Evolutionary conservation across 2,888 invertebrate species (phyloP).

Genomic region (Mythimna albipuncta): DNA sequence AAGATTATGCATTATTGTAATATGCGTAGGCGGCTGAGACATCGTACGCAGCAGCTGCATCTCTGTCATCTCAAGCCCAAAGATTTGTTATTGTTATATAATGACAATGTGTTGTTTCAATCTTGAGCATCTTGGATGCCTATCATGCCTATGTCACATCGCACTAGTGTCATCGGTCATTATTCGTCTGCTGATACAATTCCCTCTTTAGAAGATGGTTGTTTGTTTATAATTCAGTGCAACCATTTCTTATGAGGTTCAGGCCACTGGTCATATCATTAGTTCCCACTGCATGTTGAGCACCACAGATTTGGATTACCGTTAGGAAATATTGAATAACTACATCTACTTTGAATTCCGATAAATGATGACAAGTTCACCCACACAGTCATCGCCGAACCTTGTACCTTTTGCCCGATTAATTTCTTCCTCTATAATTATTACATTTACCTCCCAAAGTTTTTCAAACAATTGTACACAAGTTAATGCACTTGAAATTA

Average conservation of each 20-base stretch:
- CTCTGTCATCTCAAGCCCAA: not conserved
- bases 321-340: not conserved
- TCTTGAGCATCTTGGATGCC: conserved; percentile 9
- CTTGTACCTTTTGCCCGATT: not conserved
- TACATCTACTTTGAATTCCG: not conserved
- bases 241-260: not conserved
- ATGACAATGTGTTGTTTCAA: conserved; percentile 6
- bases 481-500: conserved; percentile 20
- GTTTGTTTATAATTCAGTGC: not conserved
- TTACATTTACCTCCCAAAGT: not conserved
- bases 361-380: not conserved
- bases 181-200: not conserved
- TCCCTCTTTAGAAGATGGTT: not conserved
- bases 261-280: not conserved
- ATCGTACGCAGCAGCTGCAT: conserved; percentile 2
- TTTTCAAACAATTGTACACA: not conserved
- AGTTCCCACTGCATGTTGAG: not conserved
- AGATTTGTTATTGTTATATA: not conserved
- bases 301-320: not conserved
- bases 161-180: conserved; percentile 3
- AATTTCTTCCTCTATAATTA: not conserved
- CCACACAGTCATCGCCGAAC: not conserved
- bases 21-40: conserved; percentile 5
- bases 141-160: not conserved
- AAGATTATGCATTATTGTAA: conserved; percentile 37